phyloP scores from a whole-genome alignment of 2,888 invertebrate species.

The Hypselothyrea guttata region DNA sequence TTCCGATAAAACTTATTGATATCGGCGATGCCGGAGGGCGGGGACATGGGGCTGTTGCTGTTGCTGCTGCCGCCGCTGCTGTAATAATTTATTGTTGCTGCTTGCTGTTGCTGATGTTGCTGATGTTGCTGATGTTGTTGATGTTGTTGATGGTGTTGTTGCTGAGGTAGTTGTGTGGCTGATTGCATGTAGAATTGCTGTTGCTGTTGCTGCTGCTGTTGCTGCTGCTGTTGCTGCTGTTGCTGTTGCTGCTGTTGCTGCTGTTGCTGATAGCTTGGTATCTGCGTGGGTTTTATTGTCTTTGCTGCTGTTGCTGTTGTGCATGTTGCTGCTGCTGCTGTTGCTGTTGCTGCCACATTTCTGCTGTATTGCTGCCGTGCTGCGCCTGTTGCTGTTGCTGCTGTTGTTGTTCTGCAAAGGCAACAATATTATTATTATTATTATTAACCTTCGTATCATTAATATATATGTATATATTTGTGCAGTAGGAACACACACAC shows the following conservation, averaged over 20 bases:
- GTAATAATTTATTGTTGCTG: constrained; percentile 58
- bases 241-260: constrained; percentile 53
- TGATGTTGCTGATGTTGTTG: constrained; percentile 43
- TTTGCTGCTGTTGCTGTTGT: constrained; percentile 44
- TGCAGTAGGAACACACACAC: constrained; percentile 29
- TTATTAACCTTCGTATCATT: too few relatives aligned
- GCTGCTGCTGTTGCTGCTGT: constrained; percentile 60
- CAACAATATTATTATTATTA: constrained; percentile 17
- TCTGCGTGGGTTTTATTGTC: constrained; percentile 79
- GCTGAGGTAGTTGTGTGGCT: constrained; percentile 67
- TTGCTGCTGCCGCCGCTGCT: constrained; percentile 44
- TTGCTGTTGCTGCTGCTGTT: constrained; percentile 28
- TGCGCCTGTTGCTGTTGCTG: constrained; percentile 10
- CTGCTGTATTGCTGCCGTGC: constrained; percentile 21
- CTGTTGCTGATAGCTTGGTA: constrained; percentile 80
- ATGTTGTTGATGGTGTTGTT: constrained; percentile 41
- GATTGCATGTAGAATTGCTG: constrained; percentile 38
- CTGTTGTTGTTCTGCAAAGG: constrained; percentile 56
- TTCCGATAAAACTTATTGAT: constrained; percentile 78
- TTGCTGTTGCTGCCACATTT: constrained; percentile 59
- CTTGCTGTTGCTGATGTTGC: constrained; percentile 28
- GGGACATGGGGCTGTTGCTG: constrained; percentile 52
- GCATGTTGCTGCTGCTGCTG: constrained; percentile 63
- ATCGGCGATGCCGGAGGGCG: constrained; percentile 41
- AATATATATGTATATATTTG: constrained; percentile 30